Conservation (phyloP, 2,113 vertebrate genomes). For the Grantiella picta region DNA sequence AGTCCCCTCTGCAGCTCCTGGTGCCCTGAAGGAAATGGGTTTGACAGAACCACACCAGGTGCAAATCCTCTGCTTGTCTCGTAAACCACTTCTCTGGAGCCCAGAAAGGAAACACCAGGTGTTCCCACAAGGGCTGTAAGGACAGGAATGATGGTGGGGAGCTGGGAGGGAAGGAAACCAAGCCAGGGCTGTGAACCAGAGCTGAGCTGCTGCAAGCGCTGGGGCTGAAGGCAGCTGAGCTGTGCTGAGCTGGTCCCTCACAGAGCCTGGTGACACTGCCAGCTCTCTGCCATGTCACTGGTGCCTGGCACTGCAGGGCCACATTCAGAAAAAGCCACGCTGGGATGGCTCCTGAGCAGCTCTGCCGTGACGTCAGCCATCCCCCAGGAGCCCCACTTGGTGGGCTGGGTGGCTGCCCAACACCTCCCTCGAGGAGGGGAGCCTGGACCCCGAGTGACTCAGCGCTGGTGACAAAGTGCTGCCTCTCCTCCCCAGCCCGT, state of each 20-base stretch:
- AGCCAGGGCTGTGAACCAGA: not conserved
- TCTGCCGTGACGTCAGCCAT: not conserved
- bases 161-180: rapidly evolving
- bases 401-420: not conserved
- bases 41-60: not conserved
- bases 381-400: not conserved
- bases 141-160: rapidly evolving
- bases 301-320: too few relatives aligned
- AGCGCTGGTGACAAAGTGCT: not conserved
- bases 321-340: too few relatives aligned
- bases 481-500: not conserved
- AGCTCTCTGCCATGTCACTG: too few relatives aligned
- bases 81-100: not conserved
- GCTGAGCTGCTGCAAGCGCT: not conserved
- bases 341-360: too few relatives aligned
- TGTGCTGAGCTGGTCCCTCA: too few relatives aligned
- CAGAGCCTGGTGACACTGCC: too few relatives aligned
- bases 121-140: rapidly evolving
- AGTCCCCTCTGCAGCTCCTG: rapidly evolving
- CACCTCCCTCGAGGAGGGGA: not conserved
- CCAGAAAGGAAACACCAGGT: not conserved
- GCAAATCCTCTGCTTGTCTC: rapidly evolving
- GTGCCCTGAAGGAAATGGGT: rapidly evolving
- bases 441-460: not conserved
- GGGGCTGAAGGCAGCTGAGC: not conserved